Conservation (phyloP, 64 coral and sea anemone genomes). For the Porites australiensis region DNA sequence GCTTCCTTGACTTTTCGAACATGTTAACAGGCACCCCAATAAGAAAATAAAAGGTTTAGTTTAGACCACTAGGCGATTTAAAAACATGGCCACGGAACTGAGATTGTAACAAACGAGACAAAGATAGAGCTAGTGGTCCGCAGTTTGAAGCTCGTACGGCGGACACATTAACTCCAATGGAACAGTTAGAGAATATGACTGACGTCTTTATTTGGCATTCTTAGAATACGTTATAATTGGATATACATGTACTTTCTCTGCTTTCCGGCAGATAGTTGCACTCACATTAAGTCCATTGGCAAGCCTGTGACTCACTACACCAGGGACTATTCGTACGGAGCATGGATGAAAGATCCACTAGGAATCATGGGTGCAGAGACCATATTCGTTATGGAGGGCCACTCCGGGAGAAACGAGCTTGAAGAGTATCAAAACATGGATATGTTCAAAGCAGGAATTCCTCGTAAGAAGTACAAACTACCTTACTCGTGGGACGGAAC, state of each 20-base stretch:
- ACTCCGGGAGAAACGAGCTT: not conserved
- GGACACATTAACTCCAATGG: too few relatives aligned
- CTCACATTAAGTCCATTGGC: slow-evolving; percentile 40
- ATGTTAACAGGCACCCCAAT: too few relatives aligned
- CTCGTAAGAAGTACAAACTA: slow-evolving; percentile 13
- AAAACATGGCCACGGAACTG: too few relatives aligned
- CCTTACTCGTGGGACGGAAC: slow-evolving; percentile 32
- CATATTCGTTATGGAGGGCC: slow-evolving; percentile 45
- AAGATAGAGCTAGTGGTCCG: too few relatives aligned
- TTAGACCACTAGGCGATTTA: too few relatives aligned
- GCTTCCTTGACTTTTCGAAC: too few relatives aligned
- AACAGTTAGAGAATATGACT: too few relatives aligned
- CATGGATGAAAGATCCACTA: slow-evolving; percentile 74
- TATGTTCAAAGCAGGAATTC: slow-evolving; percentile 41
- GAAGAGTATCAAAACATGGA: slow-evolving; percentile 49
- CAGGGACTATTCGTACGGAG: not conserved
- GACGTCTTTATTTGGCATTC: too few relatives aligned
- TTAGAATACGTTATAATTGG: too few relatives aligned
- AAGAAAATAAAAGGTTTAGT: too few relatives aligned
- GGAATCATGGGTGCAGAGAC: slow-evolving; percentile 46
- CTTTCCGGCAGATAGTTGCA: slow-evolving; percentile 11
- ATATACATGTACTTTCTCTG: not conserved
- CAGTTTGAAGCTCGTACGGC: too few relatives aligned
- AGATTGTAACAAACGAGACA: too few relatives aligned
- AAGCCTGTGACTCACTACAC: slow-evolving; percentile 42